Evolutionary conservation across 2,797 vertebrate species (phyloP).

Genomic region (Limnodromus scolopaceus): DNA sequence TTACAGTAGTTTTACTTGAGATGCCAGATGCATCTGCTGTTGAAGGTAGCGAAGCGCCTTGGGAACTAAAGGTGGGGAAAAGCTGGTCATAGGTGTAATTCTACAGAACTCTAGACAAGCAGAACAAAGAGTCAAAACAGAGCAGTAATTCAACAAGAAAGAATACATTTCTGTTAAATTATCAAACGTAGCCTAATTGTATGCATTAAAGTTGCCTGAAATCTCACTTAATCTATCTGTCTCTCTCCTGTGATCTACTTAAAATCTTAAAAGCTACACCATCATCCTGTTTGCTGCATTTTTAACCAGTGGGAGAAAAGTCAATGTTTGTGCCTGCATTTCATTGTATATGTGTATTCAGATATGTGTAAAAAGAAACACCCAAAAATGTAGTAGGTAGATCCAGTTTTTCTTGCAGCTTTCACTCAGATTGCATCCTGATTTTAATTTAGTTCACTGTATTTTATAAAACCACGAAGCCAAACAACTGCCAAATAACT

Average conservation of each 20-base stretch:
- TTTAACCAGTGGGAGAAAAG: not conserved
- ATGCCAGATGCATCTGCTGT: not conserved
- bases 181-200: not conserved
- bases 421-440: not conserved
- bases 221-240: slow-evolving; percentile 14
- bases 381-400: not conserved
- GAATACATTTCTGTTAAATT: not conserved
- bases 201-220: not conserved
- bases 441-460: not conserved
- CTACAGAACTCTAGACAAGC: not conserved
- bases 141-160: not conserved
- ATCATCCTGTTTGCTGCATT: not conserved
- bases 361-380: not conserved
- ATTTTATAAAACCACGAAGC: not conserved
- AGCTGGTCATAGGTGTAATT: not conserved
- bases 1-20: not conserved
- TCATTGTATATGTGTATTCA: not conserved
- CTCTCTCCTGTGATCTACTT: not conserved
- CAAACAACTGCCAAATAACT: slow-evolving; percentile 16
- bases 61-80: not conserved
- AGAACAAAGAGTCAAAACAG: not conserved
- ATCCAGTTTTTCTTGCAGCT: not conserved
- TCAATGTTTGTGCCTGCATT: not conserved
- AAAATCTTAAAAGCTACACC: not conserved
- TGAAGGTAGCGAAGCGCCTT: not conserved